Base-by-base conservation (phyloP, 1,140 invertebrate genomes). In the Dendrolimus punctatus region DNA sequence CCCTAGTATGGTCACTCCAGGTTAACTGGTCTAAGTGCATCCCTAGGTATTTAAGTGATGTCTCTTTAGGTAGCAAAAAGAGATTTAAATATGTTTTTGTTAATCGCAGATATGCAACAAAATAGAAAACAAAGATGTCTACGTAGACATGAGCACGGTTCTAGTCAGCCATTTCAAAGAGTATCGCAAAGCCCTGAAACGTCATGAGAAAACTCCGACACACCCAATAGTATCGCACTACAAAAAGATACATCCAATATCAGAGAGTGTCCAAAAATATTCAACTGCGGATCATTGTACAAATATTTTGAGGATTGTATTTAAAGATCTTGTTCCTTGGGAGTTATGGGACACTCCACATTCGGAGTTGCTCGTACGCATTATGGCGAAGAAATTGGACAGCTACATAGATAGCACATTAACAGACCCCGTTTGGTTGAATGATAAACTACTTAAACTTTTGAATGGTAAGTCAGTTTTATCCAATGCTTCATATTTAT, bases 261-360 rank as follows among this genome's bases (percentile, higher is more conserved):
- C 66, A 9, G 62, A 71, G 9, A 85, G 81, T 42, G 85, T 85
- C 41, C 89, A 80, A 52, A 43, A 68, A 77, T 40, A 66, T 55
- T 3, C 69, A 60, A 63, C 86, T 0, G 76, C 89, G 23, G 89
- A 91, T 40, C 89, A 91, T 58, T 91, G 88, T 62, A 75, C 90
- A n/a, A 80, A 89, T 65, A 83, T 92, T 36, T 80, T 91, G 38
- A 86, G 87, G 55, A 81, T 91, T 47, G 67, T 92, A 48, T 67
- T 92, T 4, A 88, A 89, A 64, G 91, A 92, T 66, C 88, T 92
- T 55, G 73, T 92, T 8, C 90, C 91, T 5, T 91, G 90, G 89
- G 91, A 92, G 67, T 62, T 92, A 9, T 91, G 89, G 71, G 91
- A 90, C 62, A 92, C 91, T 2, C 84, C 91, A 40, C 90, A 91